Evolutionary conservation across 2,113 vertebrate genomes (phyloP).

Genomic region (chimpanzee (Pan troglodytes)): NHGRI_mPanTro3-v2.1_pri NC_072411.2:135656001-135656500

Average conservation of each 20-base stretch:
- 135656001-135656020: neutral
- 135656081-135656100: neutral
- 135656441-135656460: neutral
- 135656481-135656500: neutral
- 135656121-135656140: neutral
- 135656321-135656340: neutral
- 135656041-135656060: rapidly evolving
- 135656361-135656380: neutral
- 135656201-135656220: conserved; percentile 94
- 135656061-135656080: rapidly evolving
- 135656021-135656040: neutral
- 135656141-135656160: rapidly evolving
- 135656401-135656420: neutral
- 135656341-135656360: neutral
- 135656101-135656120: rapidly evolving
- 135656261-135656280: conserved; percentile 93
- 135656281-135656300: neutral
- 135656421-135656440: neutral
- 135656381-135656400: neutral
- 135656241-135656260: conserved; percentile 94
- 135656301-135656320: rapidly evolving
- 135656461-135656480: neutral
- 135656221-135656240: conserved; percentile 93
- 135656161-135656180: conserved; percentile 85
- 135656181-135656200: conserved; percentile 90